Percentiles rank a stretch among this genome's conserved stretches.
Evolutionary conservation across 2,113 vertebrate genomes (phyloP).

Genomic region (Herpetotheres cachinnans): DNA sequence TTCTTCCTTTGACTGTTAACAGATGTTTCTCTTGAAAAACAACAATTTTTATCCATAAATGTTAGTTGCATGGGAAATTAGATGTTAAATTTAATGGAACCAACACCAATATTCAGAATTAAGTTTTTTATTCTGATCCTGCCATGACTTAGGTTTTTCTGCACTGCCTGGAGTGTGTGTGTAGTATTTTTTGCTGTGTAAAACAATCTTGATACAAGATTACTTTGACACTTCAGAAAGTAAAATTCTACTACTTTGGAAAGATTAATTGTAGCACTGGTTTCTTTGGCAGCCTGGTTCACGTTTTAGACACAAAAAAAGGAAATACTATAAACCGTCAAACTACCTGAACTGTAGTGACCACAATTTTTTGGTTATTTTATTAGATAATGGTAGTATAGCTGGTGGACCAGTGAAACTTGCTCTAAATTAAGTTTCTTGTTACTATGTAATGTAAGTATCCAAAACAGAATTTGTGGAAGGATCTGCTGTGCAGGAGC

Average conservation of each 20-base stretch:
- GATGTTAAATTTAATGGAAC: not conserved
- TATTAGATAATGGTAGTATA: not conserved
- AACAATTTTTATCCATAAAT: not conserved
- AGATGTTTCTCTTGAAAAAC: not conserved
- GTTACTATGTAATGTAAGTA: not conserved
- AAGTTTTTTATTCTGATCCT: not conserved
- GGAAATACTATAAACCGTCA: not conserved
- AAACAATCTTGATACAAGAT: not conserved
- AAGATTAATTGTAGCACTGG: not conserved
- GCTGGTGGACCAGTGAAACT: not conserved
- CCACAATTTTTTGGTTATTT: not conserved
- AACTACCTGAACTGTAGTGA: not conserved
- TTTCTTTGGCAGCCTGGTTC: constrained; percentile 27
- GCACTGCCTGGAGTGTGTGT: not conserved
- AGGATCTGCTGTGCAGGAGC: not conserved
- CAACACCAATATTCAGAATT: not conserved
- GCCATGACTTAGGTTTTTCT: not conserved
- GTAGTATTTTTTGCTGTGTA: not conserved
- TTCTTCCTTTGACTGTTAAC: not conserved
- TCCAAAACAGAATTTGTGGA: not conserved
- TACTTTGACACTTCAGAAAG: not conserved
- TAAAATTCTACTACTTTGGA: not conserved
- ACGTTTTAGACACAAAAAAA: not conserved
- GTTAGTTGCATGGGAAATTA: not conserved
- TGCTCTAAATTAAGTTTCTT: not conserved